Evolutionary conservation across 2,797 vertebrate species (phyloP), one percentile per base, ranked within the genome.

Genomic region (Oreochromis mossambicus): DNA sequence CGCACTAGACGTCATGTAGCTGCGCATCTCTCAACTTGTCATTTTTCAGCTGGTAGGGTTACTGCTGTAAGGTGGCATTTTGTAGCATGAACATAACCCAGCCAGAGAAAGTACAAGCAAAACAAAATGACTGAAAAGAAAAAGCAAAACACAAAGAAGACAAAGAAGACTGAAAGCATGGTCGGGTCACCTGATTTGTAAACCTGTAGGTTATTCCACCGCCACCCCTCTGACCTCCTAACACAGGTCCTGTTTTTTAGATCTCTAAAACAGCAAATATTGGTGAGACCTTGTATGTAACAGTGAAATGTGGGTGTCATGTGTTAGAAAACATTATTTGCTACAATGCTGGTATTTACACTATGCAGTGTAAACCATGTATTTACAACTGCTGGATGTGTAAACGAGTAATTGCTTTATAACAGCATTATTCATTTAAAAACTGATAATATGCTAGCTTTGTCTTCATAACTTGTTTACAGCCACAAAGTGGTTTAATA

Each of bases 251-350:
- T 29, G 43, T 19, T 73, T 46, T 46, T 48, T 48, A 48, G 68
- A 26, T 29, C 41, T 29, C 15, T 12, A 12, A 70, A 46, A 26
- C 21, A 29, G 8, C 14, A 17, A 26, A 46, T 1, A 46, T 17
- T 26, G 41, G 38, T 10, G 41, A 17, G 21, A 46, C 0, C 0
- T 11, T 52, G 19, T 9, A 4, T 8, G 4, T 52, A 21, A 21
- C 50, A 21, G 19, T 21, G 8, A 50, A 19, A 50, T 50, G 17
- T 2, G 4, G 17, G 50, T 10, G 50, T 4, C 50, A 51, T n/a
- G 19, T 52, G 50, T 21, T 4, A 52, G 19, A 51, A 51, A 8
- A 51, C 19, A 52, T 52, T 10, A 43, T 68, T 38, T 29, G 63
- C 14, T 8, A 24, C n/a, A 14, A 68, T 15, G 21, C 36, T 68